Percentiles rank a stretch among this genome's conserved stretches.
These are phyloP conservation scores for Cyprinodon variegatus DNA, from an alignment of 2,113 vertebrate species.

Conservation along the genomic window DNA sequence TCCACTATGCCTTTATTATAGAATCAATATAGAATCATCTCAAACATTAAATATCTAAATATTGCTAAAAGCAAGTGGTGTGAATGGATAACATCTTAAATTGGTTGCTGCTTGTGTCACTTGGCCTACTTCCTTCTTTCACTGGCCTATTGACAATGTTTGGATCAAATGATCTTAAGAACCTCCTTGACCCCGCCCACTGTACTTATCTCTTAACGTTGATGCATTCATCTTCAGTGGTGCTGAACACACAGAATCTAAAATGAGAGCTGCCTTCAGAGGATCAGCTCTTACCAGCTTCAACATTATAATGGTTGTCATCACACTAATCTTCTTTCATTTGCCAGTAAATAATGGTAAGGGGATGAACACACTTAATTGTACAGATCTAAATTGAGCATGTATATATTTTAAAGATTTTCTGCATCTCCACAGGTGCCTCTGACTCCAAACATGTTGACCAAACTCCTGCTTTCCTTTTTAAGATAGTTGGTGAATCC, in stretches of 20 bases:
- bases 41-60: too few relatives aligned
- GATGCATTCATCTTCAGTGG: not conserved
- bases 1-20: too few relatives aligned
- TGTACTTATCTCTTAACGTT: not conserved
- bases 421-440: slow-evolving; percentile 37
- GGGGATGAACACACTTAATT: not conserved
- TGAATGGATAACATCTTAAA: not conserved
- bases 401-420: not conserved
- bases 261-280: not conserved
- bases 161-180: too few relatives aligned
- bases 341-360: slow-evolving; percentile 30
- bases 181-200: not conserved
- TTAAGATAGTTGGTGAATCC: slow-evolving; percentile 33
- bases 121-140: not conserved
- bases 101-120: not conserved
- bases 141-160: not conserved
- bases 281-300: not conserved
- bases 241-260: not conserved
- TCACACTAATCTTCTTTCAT: slow-evolving; percentile 8
- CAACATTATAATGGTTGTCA: slow-evolving; percentile 20
- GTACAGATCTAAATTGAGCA: not conserved
- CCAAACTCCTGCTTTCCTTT: slow-evolving; percentile 56
- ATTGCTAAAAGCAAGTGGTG: not conserved
- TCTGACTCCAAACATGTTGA: not conserved
- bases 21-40: too few relatives aligned